These are phyloP conservation scores for Epinephelus awoara DNA, from an alignment of 2,797 vertebrate genomes.

Conservation along the genomic window DNA sequence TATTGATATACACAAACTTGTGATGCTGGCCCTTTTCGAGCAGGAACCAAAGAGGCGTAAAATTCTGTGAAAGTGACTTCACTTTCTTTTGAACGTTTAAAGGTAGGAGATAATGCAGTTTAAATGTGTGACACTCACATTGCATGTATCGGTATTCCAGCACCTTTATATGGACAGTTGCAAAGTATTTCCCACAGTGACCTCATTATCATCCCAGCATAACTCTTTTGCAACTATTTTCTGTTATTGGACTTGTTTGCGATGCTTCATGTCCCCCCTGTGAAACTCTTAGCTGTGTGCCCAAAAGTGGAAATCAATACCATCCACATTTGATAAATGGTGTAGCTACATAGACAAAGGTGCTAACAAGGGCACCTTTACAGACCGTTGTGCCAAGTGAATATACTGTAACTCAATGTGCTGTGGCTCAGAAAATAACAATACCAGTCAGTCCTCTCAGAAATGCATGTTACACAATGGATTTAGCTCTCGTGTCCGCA, in stretches of 20 bases:
- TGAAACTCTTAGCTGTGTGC: conserved; percentile 1
- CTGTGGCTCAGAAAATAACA: conserved; percentile 8
- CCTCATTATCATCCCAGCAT: background rate
- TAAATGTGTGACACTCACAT: conserved; percentile 10
- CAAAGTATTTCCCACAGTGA: conserved; percentile 8
- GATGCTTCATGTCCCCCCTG: background rate
- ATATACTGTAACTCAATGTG: conserved; percentile 3
- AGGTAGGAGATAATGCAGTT: conserved; percentile 30
- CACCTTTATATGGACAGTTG: conserved; percentile 4
- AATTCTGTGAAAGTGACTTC: conserved; percentile 38
- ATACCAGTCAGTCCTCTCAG: conserved; percentile 18
- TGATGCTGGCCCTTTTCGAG: conserved; percentile 54
- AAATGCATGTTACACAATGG: conserved; percentile 43
- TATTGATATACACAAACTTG: conserved; percentile 58
- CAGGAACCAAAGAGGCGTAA: conserved; percentile 50
- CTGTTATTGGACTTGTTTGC: conserved; percentile 12
- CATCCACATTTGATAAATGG: conserved; percentile 36
- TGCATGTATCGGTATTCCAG: background rate
- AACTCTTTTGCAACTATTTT: conserved; percentile 8
- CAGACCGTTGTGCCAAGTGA: conserved; percentile 18
- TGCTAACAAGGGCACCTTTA: conserved; percentile 54
- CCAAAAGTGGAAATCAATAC: conserved; percentile 49
- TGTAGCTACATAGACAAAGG: conserved; percentile 7
- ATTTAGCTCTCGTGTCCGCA: conserved; percentile 22
- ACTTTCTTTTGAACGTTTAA: conserved; percentile 46